Evolutionary conservation across 2,888 invertebrate species (phyloP), one percentile per base, ranked within the genome.

Genomic region (Hemistola chrysoprasaria): DNA sequence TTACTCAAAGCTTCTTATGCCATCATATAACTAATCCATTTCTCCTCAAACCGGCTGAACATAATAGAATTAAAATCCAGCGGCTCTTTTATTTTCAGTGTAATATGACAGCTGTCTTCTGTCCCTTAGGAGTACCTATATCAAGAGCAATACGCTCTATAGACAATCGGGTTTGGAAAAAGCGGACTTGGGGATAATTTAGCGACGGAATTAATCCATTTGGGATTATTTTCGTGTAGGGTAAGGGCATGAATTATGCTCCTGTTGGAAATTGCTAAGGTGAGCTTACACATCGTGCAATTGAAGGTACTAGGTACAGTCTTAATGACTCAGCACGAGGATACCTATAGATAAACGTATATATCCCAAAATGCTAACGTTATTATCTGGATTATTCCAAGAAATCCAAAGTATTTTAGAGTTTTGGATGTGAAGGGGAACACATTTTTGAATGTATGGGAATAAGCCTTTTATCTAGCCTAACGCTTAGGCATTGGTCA

Each of bases 131-230:
- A 23, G 33, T 33, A 46, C 38, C 46, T 41, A 35, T 38, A 23
- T 42, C 37, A 41, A 35, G 25, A 34, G 31, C 42, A 49, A 41
- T 48, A 40, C 45, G 44, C 36, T 37, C 48, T 30, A 29, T 40
- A 39, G 36, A 46, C 47, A 49, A 47, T 49, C 23, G 42, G 44
- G 38, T 53, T 44, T 45, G 35, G 49, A 47, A 67, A 66, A 69
- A 59, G 51, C 52, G 46, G 45, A 38, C 41, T 55, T 40, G 40
- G 54, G 57, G 57, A 68, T 68, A 68, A 71, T 69, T 71, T 69
- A 64, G 65, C 36, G 50, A 56, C 42, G 59, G 60, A 67, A 67
- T 70, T 69, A 70, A 70, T 69, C 63, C 67, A 62, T 54, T 50
- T 29, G 57, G 70, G 67, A 70, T 63, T 68, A 65, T 68, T 60